These are phyloP conservation scores for Phalacrocorax aristotelis DNA, from an alignment of 2,113 vertebrate genomes.

Conservation along the genomic window DNA sequence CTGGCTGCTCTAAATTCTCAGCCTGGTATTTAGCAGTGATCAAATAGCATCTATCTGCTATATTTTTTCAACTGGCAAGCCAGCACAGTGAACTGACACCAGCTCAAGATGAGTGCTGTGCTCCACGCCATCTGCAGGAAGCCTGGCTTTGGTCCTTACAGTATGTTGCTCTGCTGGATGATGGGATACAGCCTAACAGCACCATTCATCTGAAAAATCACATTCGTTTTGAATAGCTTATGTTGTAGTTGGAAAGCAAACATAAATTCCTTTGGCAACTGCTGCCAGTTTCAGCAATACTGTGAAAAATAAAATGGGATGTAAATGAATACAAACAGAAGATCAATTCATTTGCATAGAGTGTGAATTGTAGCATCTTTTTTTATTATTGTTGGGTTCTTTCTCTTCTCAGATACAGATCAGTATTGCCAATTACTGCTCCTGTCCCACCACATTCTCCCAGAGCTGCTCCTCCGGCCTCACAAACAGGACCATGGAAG, in stretches of 20 bases:
- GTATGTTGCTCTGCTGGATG: background rate
- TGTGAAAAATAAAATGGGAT: background rate
- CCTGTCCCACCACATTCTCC: background rate
- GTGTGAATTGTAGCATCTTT: background rate
- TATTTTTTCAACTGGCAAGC: background rate
- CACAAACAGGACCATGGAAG: background rate
- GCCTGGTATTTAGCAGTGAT: background rate
- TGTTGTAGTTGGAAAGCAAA: background rate
- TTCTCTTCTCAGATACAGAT: background rate
- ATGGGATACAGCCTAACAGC: background rate
- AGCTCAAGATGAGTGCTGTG: background rate
- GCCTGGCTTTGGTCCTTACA: background rate
- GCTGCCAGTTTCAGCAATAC: slow-evolving; percentile 51
- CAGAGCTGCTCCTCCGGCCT: background rate
- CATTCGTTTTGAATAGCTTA: background rate
- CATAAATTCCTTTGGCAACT: background rate
- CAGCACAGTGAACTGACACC: background rate
- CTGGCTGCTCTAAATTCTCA: background rate
- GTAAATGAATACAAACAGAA: background rate
- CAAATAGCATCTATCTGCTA: background rate
- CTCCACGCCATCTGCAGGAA: background rate
- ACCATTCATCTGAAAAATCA: background rate
- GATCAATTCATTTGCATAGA: background rate
- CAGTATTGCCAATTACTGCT: background rate
- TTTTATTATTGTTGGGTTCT: background rate